These are phyloP conservation scores for Mythimna loreyi DNA, from an alignment of 2,888 invertebrate genomes.

Conservation along the genomic window DNA sequence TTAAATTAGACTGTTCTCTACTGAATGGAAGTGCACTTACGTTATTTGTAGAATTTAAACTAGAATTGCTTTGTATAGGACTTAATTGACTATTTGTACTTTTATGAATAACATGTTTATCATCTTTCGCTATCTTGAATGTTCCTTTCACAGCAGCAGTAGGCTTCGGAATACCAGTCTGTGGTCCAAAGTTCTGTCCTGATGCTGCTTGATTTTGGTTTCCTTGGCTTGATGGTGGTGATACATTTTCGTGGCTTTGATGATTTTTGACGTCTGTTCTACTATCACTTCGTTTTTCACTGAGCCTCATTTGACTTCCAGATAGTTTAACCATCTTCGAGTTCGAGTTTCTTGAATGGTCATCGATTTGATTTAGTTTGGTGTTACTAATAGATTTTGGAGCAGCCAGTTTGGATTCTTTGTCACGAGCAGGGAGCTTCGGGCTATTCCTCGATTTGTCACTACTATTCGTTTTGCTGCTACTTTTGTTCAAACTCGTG, in stretches of 20 bases:
- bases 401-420: slow-evolving; percentile 89
- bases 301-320: slow-evolving; percentile 85
- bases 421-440: slow-evolving; percentile 84
- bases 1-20: slow-evolving; percentile 89
- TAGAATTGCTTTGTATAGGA: slow-evolving; percentile 90
- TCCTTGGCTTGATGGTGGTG: slow-evolving; percentile 64
- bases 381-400: slow-evolving; percentile 88
- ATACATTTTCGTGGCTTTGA: slow-evolving; percentile 74
- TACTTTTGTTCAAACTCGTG: slow-evolving; percentile 81
- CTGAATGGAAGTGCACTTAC: slow-evolving; percentile 86
- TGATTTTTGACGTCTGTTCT: slow-evolving; percentile 71
- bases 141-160: slow-evolving; percentile 98
- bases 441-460: slow-evolving; percentile 88
- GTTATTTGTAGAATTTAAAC: slow-evolving; percentile 90
- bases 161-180: slow-evolving; percentile 95
- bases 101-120: slow-evolving; percentile 89
- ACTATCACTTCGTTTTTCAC: slow-evolving; percentile 79
- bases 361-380: slow-evolving; percentile 87
- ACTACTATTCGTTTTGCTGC: slow-evolving; percentile 79
- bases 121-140: slow-evolving; percentile 93
- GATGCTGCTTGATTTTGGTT: slow-evolving; percentile 76
- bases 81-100: slow-evolving; percentile 90
- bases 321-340: slow-evolving; percentile 88
- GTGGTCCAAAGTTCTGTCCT: slow-evolving; percentile 85
- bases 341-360: slow-evolving; percentile 81